Base-by-base conservation (phyloP, 2,797 vertebrate genomes). In the Antrozous pallidus region DNA sequence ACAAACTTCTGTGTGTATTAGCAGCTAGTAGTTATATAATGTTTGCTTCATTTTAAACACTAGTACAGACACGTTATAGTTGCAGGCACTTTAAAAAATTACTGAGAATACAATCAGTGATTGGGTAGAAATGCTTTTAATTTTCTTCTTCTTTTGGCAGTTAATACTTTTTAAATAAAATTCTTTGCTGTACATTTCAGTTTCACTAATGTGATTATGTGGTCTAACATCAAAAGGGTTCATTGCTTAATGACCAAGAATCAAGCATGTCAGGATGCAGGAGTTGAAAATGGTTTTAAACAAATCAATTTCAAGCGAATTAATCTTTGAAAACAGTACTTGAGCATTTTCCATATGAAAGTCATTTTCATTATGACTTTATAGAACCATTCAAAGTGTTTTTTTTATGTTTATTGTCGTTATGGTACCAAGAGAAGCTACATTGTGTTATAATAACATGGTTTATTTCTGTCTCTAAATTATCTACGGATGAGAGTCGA, bases 211-310 rank as follows among this genome's bases (percentile, higher is more conserved):
- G 96, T 77, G 96, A 91, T 88, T 96, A 93, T 96, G 80, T 97
- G 96, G 93, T 95, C 93, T 95, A 88, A 96, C 91, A 98, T 96
- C 98, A 98, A 96, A 98, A 96, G 95, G 93, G 86, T 88, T 98
- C 95, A n/a, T 97, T 98, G 96, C 97, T 98, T 98, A 97, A 97
- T 97, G 95, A 97, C 93, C 56, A 84, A 97, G 95, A 97, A 97
- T 96, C 94, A 97, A 97, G 94, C 95, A 97, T 74, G 24, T 96
- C 93, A 97, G 94, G 95, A 96, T 95, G 96, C 88, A 67, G 90
- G 95, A 95, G 80, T 95, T 97, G 92, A 95, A 98, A 98, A 96
- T 93, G 83, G 88, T 88, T 98, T 97, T 97, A 98, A 98, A 98
- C 95, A 98, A 98, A 98, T 97, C 96, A 91, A 80, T 96, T 97